Evolutionary conservation across 2,888 invertebrate genomes (phyloP).

Genomic region (Catonia carolina): DNA sequence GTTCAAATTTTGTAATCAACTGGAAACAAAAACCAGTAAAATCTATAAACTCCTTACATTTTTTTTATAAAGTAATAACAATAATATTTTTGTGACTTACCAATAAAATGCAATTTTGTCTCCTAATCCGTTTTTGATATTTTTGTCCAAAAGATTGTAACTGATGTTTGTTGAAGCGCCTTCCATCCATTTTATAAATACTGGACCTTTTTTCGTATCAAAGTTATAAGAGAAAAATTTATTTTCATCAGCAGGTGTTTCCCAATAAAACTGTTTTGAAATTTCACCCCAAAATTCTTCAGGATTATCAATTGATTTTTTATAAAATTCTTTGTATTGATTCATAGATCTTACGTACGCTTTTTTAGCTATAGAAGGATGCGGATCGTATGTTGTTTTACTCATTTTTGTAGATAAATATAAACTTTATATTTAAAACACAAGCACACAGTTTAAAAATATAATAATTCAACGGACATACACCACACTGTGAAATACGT

Average conservation of each 20-base stretch:
- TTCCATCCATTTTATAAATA: constrained; percentile 91
- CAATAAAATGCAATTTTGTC: constrained; percentile 92
- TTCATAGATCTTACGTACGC: constrained; percentile 62
- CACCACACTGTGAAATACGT: no score
- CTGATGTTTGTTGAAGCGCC: constrained; percentile 92
- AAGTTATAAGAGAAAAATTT: constrained; percentile 89
- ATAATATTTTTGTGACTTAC: no score
- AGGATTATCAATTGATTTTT: constrained; percentile 79
- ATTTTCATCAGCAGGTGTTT: constrained; percentile 63
- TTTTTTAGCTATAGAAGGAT: constrained; percentile 49
- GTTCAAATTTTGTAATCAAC: no score
- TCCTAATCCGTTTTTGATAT: constrained; percentile 80
- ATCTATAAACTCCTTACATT: no score
- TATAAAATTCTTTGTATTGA: constrained; percentile 76
- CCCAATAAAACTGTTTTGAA: constrained; percentile 91
- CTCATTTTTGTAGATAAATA: constrained; percentile 24
- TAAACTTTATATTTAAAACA: not conserved
- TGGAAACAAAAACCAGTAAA: no score
- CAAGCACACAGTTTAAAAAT: not conserved
- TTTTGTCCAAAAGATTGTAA: constrained; percentile 90
- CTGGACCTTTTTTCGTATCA: constrained; percentile 77
- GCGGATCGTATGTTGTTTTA: constrained; percentile 50
- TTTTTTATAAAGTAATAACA: no score
- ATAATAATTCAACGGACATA: no score
- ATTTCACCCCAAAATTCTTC: constrained; percentile 90